These are phyloP conservation scores for Tetramorium alpestre DNA, from an alignment of 1,140 invertebrate genomes.

Conservation along the genomic window DNA sequence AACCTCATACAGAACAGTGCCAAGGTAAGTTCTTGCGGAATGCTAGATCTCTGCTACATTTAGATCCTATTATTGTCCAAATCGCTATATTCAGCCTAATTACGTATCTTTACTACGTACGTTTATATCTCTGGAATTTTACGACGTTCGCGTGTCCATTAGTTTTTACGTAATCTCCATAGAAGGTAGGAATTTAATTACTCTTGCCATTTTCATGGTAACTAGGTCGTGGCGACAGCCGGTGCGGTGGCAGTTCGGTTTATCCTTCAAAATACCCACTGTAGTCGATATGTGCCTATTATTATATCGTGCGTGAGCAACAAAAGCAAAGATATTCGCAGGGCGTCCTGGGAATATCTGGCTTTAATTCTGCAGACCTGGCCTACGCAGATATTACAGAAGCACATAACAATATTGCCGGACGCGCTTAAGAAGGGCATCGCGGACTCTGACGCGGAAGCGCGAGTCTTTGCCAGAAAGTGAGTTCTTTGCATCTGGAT, in stretches of 20 bases:
- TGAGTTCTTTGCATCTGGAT: conserved; percentile 74
- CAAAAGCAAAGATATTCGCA: conserved; percentile 97
- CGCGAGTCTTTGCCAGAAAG: conserved; percentile 91
- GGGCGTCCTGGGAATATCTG: conserved; percentile 93
- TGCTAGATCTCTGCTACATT: conserved; percentile 13
- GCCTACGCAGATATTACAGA: conserved; percentile 93
- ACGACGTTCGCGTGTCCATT: background rate
- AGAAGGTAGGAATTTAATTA: conserved; percentile 28
- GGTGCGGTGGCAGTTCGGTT: conserved; percentile 95
- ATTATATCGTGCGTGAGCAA: conserved; percentile 92
- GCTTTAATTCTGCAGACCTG: conserved; percentile 94
- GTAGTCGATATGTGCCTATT: conserved; percentile 94
- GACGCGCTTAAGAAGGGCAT: conserved; percentile 96
- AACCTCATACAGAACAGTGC: conserved; percentile 98
- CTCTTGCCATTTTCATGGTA: conserved; percentile 45
- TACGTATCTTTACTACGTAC: background rate
- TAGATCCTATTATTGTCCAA: conserved; percentile 28
- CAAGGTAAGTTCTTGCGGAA: conserved; percentile 88
- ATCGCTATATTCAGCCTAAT: conserved; percentile 2
- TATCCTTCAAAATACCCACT: conserved; percentile 95
- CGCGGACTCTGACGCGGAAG: conserved; percentile 96
- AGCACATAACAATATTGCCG: conserved; percentile 91
- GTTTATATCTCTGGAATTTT: conserved; percentile 40
- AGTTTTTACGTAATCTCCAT: background rate
- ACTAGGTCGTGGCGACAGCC: conserved; percentile 95